These are phyloP conservation scores for Atrichornis clamosus DNA, from an alignment of 2,113 vertebrate genomes.

Conservation along the genomic window DNA sequence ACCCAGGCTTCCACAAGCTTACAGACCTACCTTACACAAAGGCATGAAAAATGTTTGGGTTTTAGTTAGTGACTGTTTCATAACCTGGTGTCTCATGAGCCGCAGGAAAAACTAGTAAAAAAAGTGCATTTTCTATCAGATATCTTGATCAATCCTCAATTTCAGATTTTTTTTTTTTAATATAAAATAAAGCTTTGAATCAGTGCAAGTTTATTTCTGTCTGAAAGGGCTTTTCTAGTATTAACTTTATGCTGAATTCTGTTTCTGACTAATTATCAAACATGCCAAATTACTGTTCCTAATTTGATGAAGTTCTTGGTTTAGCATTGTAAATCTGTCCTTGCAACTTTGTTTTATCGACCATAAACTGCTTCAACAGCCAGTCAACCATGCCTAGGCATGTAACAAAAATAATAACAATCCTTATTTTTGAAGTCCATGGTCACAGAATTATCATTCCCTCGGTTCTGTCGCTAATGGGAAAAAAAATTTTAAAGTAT, in stretches of 20 bases:
- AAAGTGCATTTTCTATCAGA: not conserved
- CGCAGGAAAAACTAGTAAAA: not conserved
- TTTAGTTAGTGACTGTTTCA: not conserved
- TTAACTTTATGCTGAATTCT: not conserved
- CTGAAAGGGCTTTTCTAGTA: not conserved
- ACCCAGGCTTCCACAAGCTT: not conserved
- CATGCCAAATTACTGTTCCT: not conserved
- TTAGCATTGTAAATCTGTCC: not conserved
- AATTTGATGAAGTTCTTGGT: not conserved
- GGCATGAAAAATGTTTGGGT: not conserved
- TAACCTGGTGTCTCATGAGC: not conserved
- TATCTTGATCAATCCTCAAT: not conserved
- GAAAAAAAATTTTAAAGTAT: not conserved
- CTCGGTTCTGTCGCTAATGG: not conserved
- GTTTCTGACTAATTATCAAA: not conserved
- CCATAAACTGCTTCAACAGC: constrained; percentile 11
- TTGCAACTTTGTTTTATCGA: not conserved
- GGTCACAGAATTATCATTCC: not conserved
- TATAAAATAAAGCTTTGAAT: not conserved
- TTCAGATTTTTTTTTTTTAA: not conserved
- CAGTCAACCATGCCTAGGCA: not conserved
- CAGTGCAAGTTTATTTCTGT: not conserved
- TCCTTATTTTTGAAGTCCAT: not conserved
- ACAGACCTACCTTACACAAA: not conserved
- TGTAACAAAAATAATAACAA: not conserved